Conservation (phyloP, 2,113 vertebrate species). For the Choloepus hoffmanni region DNA sequence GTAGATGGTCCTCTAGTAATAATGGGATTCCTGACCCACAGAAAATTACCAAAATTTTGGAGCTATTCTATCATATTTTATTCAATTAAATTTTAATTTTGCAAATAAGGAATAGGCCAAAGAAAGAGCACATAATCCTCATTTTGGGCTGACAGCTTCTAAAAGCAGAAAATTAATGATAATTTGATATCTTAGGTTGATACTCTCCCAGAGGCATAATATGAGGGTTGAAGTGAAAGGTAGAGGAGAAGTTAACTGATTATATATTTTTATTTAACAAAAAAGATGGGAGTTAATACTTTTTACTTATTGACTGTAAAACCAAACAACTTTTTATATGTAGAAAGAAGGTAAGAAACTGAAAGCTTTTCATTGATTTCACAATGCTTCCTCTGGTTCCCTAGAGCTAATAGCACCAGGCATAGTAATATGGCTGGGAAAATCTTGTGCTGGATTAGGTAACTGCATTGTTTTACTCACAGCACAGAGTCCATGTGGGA, state of each 20-base stretch:
- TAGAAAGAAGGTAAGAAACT: background rate
- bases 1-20: conserved; percentile 21
- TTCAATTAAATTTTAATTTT: conserved; percentile 56
- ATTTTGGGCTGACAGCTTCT: background rate
- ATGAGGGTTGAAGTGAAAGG: background rate
- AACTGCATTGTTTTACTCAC: background rate
- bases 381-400: background rate
- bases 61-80: background rate
- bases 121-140: background rate
- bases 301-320: conserved; percentile 36
- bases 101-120: background rate
- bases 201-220: background rate
- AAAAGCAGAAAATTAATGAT: conserved; percentile 9
- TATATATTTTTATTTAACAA: background rate
- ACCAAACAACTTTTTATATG: background rate
- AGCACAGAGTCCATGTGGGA: background rate
- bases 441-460: background rate
- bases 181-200: background rate
- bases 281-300: background rate
- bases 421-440: background rate
- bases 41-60: background rate
- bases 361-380: background rate
- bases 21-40: background rate
- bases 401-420: background rate
- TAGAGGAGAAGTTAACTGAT: background rate